These are phyloP conservation scores for Ochropleura leucogaster DNA, from an alignment of 2,888 invertebrate species.

Conservation along the genomic window DNA sequence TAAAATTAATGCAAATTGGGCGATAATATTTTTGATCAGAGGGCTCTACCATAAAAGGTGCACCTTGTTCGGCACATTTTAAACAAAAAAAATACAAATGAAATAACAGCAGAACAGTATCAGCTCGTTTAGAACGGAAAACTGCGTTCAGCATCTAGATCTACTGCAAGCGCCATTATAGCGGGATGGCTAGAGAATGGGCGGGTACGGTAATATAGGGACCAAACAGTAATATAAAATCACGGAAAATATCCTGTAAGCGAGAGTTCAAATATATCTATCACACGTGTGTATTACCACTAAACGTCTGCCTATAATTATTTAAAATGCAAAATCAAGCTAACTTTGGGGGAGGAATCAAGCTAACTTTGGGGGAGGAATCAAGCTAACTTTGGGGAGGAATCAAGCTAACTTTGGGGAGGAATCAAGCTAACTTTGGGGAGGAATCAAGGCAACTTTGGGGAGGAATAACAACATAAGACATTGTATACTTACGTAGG, in stretches of 20 bases:
- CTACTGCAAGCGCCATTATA: too few species aligned
- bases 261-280: not conserved
- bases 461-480: not conserved
- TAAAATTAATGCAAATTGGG: not conserved
- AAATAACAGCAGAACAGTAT: not conserved
- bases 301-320: not conserved
- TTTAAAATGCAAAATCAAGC: not conserved
- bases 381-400: not conserved
- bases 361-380: too few species aligned
- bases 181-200: too few species aligned
- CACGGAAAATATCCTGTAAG: too few species aligned
- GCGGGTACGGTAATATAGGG: too few species aligned
- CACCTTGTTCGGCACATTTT: not conserved
- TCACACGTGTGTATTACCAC: not conserved
- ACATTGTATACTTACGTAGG: slow-evolving; percentile 92
- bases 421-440: not conserved
- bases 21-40: not conserved
- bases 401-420: not conserved
- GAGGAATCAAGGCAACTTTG: not conserved
- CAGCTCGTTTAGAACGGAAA: not conserved
- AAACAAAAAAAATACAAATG: not conserved
- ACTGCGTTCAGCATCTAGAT: not conserved
- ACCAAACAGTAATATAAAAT: too few species aligned
- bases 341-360: not conserved
- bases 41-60: not conserved